Evolutionary conservation across 1,140 invertebrate genomes (phyloP).

Genomic region (Vanessa atalanta): DNA sequence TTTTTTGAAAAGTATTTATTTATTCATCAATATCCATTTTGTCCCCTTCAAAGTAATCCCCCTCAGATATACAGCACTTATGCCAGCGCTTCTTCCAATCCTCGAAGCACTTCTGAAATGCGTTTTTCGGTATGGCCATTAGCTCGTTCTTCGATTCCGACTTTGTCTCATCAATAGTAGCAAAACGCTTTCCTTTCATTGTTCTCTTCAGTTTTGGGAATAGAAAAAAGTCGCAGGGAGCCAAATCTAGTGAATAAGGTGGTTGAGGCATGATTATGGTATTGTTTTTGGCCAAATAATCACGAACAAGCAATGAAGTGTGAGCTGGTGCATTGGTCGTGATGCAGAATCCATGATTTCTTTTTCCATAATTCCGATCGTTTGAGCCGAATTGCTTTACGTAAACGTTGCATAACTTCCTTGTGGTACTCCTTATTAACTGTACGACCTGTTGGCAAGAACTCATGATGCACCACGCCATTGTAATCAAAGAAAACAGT

Average conservation of each 20-base stretch:
- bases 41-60: too few relatives aligned
- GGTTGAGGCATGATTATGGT: conserved; percentile 27
- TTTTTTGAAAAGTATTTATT: too few relatives aligned
- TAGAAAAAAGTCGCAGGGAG: not conserved
- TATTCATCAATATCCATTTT: too few relatives aligned
- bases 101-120: too few relatives aligned
- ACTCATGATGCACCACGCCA: conserved; percentile 50
- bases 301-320: conserved; percentile 32
- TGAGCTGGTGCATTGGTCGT: too few relatives aligned
- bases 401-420: not conserved
- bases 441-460: conserved; percentile 48
- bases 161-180: too few relatives aligned
- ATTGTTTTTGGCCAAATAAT: conserved; percentile 34
- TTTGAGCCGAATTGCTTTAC: not conserved
- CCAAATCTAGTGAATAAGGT: conserved; percentile 15
- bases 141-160: too few relatives aligned
- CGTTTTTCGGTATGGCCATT: too few relatives aligned
- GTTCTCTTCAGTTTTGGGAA: too few relatives aligned
- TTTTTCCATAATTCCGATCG: conserved; percentile 9
- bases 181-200: too few relatives aligned
- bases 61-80: too few relatives aligned
- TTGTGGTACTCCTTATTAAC: conserved; percentile 41
- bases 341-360: conserved; percentile 31
- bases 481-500: conserved; percentile 49
- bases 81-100: too few relatives aligned